A percentile compares a stretch with the other conserved stretches of the same genome.
Conservation (phyloP, 2,797 vertebrate species). For the Borostomias antarcticus region DNA sequence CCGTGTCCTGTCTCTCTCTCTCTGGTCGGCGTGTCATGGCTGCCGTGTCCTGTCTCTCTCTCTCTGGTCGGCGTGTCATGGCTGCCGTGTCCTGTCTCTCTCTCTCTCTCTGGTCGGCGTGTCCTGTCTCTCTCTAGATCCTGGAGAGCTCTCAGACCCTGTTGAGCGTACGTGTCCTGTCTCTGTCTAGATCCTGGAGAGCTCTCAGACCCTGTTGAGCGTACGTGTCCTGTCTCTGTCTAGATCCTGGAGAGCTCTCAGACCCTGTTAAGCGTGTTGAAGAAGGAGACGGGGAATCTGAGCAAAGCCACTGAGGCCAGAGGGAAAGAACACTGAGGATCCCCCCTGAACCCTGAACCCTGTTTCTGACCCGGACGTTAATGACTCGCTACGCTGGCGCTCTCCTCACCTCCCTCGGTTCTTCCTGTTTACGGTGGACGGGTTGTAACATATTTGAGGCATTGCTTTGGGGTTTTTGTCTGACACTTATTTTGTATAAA, state of each 20-base stretch:
- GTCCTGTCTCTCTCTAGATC: no score
- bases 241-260: constrained; percentile 95
- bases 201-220: no score
- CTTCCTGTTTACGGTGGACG: constrained; percentile 2
- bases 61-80: no score
- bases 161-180: no score
- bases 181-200: no score
- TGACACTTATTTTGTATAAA: constrained; percentile 39
- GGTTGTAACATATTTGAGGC: constrained; percentile 30
- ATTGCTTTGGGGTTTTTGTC: constrained; percentile 25
- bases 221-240: background rate
- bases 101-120: no score
- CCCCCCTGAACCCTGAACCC: background rate
- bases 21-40: no score
- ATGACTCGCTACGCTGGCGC: no score
- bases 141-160: no score
- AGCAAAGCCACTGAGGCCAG: constrained; percentile 77
- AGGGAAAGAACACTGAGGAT: constrained; percentile 51
- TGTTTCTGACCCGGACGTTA: background rate
- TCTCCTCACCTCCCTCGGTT: background rate
- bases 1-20: background rate
- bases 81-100: no score
- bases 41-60: no score
- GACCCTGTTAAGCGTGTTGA: constrained; percentile 86
- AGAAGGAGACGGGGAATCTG: constrained; percentile 84